Evolutionary conservation across 2,888 invertebrate genomes (phyloP).

Genomic region (Drosophila gaucha): DNA sequence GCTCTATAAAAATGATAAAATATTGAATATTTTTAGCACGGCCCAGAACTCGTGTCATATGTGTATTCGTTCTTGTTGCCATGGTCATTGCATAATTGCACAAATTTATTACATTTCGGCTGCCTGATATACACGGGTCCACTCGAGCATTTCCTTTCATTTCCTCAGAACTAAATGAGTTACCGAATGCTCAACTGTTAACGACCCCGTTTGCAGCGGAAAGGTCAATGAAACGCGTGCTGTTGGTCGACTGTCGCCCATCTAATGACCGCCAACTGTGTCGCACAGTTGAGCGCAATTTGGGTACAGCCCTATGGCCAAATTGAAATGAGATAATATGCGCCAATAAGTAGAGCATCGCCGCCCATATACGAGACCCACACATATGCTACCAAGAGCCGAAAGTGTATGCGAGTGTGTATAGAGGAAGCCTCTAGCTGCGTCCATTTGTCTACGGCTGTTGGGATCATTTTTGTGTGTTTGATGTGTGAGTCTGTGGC

Average conservation of each 20-base stretch:
- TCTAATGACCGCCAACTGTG: conserved; percentile 78
- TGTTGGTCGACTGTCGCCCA: conserved; percentile 34
- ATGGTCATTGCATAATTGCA: conserved; percentile 71
- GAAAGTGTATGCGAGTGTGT: conserved; percentile 25
- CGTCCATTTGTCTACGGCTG: conserved; percentile 73
- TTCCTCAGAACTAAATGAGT: conserved; percentile 60
- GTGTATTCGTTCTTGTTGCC: conserved; percentile 10
- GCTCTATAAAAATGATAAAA: conserved; percentile 33
- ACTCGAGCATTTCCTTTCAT: conserved; percentile 58
- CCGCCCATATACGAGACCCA: conserved; percentile 19
- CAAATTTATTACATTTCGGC: conserved; percentile 70
- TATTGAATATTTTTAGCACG: conserved; percentile 27
- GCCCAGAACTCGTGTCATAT: conserved; percentile 1
- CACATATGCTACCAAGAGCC: conserved; percentile 68
- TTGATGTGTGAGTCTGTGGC: conserved; percentile 25
- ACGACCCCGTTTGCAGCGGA: not conserved
- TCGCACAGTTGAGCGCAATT: conserved; percentile 64
- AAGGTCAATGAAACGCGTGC: conserved; percentile 71
- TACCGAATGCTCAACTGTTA: conserved; percentile 34
- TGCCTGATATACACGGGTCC: conserved; percentile 20
- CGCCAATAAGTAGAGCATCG: conserved; percentile 49
- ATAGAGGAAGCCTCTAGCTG: conserved; percentile 55
- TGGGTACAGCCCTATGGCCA: conserved; percentile 41
- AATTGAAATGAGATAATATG: conserved; percentile 20
- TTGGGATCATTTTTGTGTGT: conserved; percentile 47